Conservation (phyloP, 2,797 vertebrate species). For the Brachyrhaphis roseni region DNA sequence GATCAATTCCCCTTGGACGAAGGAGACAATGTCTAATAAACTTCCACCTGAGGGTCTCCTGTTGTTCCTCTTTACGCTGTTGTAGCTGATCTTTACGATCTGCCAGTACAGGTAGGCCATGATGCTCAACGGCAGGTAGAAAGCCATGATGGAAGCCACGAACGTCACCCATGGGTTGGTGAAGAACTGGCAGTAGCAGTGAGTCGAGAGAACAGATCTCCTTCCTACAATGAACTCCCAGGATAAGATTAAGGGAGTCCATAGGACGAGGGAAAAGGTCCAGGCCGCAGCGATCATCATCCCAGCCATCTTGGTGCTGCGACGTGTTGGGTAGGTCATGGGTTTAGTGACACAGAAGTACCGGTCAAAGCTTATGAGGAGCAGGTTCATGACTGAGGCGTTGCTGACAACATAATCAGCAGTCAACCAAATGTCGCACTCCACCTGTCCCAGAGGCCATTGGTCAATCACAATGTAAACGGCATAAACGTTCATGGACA, state of each 20-base stretch:
- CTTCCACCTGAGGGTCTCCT: conserved; percentile 78
- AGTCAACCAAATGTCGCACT: conserved; percentile 97
- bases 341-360: conserved; percentile 99
- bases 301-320: conserved; percentile 96
- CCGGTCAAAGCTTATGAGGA: conserved; percentile 97
- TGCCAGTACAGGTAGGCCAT: conserved; percentile 96
- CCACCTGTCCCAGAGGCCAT: conserved; percentile 93
- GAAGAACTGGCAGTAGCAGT: conserved; percentile 97
- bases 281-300: conserved; percentile 96
- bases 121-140: conserved; percentile 95
- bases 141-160: conserved; percentile 94
- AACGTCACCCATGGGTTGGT: conserved; percentile 94
- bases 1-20: conserved; percentile 82
- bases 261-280: conserved; percentile 94
- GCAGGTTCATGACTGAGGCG: conserved; percentile 97
- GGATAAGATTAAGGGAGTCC: conserved; percentile 97
- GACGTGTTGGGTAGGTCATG: conserved; percentile 90
- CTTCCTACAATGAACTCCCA: conserved; percentile 95
- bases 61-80: conserved; percentile 81
- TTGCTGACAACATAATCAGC: conserved; percentile 97
- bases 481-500: conserved; percentile 98
- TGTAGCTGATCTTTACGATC: conserved; percentile 94
- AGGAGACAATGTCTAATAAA: conserved; percentile 71
- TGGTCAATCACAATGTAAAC: conserved; percentile 94
- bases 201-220: conserved; percentile 83